Base-by-base conservation (phyloP, 2,797 vertebrate species). In the Enteromius treurensis region DNA sequence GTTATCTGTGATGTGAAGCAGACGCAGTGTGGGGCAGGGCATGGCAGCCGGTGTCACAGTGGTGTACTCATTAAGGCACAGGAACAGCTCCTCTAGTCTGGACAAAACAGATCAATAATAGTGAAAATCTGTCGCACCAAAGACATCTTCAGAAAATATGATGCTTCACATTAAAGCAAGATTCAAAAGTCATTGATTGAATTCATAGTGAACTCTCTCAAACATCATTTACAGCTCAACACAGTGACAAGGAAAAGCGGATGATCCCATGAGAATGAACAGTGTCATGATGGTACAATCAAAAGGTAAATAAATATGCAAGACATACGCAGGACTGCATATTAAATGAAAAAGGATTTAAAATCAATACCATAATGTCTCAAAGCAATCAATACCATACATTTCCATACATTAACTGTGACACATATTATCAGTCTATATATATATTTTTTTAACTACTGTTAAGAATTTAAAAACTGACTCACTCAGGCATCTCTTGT, bases 1-100 rank as follows among this genome's bases (percentile, higher is more conserved):
- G 93, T 99, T 99, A 93, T 99, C 97, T 84, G 97, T 99, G 93
- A 99, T 98, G 89, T 99, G 97, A 87, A 99, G 97, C 80, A 99
- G 95, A 83, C 97, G 97, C 86, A 99, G 93, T 45, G 95, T 96
- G 89, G 95, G 95, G 92, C 97, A 99, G 91, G 95, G 93, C 86
- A 93, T 91, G 0, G 96, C 92, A 89, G 96, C 96, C 90, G 93
- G 93, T 88, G 94, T 96, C 93, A 99, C 97, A 89, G 94, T 92
- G 89, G 95, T 95, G 87, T 99, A 99, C 94, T 98, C 96, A 0
- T 99, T 99, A 97, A 98, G 97, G 97, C 98, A 98, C 95, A 99
- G 94, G 93, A 99, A 99, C 88, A 99, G 94, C 90, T 99, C 97
- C 93, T 99, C 97, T 93, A 99, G 93, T 92, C 98, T 99, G 93